Conservation (phyloP, 2,113 vertebrate species). For the Tringa solitaria region DNA sequence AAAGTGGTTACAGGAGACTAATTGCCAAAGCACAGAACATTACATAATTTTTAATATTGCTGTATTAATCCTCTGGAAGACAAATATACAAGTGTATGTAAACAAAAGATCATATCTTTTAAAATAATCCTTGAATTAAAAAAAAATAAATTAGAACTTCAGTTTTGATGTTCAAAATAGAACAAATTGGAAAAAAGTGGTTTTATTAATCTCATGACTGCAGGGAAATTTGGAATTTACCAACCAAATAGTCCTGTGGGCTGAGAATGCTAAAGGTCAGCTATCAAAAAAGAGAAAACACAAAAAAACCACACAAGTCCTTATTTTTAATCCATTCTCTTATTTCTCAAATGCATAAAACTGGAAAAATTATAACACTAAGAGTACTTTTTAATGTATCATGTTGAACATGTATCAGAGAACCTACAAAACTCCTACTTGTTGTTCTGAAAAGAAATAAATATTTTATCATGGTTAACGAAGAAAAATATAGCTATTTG, state of each 20-base stretch:
- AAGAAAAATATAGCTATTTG: background rate
- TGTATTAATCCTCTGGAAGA: background rate
- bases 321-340: background rate
- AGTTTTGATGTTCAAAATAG: background rate
- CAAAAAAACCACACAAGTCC: background rate
- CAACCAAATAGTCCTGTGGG: background rate
- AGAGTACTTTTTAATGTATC: background rate
- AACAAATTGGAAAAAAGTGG: background rate
- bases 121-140: background rate
- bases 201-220: background rate
- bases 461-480: background rate
- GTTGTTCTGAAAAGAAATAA: background rate
- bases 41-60: fast-evolving
- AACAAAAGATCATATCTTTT: background rate
- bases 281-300: background rate
- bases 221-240: background rate
- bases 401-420: background rate
- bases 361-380: background rate
- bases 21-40: background rate
- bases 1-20: background rate
- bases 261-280: background rate
- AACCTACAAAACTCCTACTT: background rate
- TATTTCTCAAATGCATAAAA: background rate
- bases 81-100: background rate
- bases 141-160: background rate